Base-by-base conservation (phyloP, 2,888 invertebrate genomes). In the Anaspis maculata region DNA sequence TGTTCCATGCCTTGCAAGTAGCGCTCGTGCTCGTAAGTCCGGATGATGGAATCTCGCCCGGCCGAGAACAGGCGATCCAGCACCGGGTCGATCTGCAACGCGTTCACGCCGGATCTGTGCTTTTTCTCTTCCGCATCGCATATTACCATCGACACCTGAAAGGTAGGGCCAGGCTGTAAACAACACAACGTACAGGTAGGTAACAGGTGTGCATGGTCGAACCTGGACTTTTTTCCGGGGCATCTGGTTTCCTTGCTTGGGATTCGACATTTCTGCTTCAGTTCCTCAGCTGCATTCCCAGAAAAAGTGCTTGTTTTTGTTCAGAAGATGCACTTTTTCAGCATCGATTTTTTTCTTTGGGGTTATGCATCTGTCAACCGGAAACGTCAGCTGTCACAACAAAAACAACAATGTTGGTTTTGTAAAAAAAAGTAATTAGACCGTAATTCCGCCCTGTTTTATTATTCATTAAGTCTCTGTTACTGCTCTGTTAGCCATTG, bases 1-100 rank as follows among this genome's bases (percentile, higher is more conserved):
- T 98, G 97, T 64, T 98, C 97, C 94, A 99, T 92, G 15, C 95
- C 92, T 59, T 92, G 89, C 40, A 91, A 75, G 60, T 92, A 96
- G 31, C 78, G 79, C 45, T 87, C 84, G 62, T 79, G 73, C 62
- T 87, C 83, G 83, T 89, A 92, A 54, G 86, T 92, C 58, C 98
- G 75, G 52, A 98, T 94, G 57, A 97, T 94, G 32, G 95, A 92
- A 70, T 98, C 98, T 39, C 96, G 75, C 30, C 96, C 95, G 47
- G 96, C 96, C 3, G 96, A 90, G 69, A 94, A 98, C 15, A 98
- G 73, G 54, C 94, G 76, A 41, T 89, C 84, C 54, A 86, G 75
- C 38, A 75, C 73, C 3, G 89, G 79, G 69, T 98, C 97, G 62
- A 86, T 81, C 69, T 97, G 96, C 41, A 98, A 69, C 4, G 95